Evolutionary conservation across 2,797 vertebrate genomes (phyloP), one percentile per base, ranked within the genome.

Genomic region (Melanotaenia trifasciata): DNA sequence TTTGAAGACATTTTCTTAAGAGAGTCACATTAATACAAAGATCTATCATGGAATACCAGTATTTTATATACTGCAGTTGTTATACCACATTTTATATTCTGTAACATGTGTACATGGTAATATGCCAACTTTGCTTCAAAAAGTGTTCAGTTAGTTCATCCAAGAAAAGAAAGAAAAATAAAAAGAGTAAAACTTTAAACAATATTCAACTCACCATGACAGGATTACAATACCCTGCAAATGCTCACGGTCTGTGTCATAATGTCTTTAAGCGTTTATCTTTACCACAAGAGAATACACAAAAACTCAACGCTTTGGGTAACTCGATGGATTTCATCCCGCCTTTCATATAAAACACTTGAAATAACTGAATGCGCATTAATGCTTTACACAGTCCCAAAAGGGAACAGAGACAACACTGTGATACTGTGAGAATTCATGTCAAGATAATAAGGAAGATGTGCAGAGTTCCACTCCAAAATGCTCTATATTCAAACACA

Each of bases 11-110:
- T 94, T 94, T 94, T 93, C 89, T 93, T 93, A 93, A 93, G 91
- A 93, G 92, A 94, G 87, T 92, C 92, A 94, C 93, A 94, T 92
- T 90, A 92, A 94, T 94, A 94, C 93, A 94, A 94, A 94, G 92
- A 92, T 91, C 92, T 93, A 93, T 94, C 86, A 93, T 93, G 90
- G 91, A 93, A 89, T 93, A 93, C 86, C 92, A 93, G 92, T 92
- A 92, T 90, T 88, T 91, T 91, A 93, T 92, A 91, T 92, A 92
- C 92, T 91, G 91, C 84, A 92, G 89, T 87, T 90, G 82, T 92
- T 93, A 93, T 93, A 93, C 89, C 93, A 93, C 92, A 93, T 91
- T 91, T 89, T 89, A 94, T 93, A 94, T 90, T 91, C 89, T 91
- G 90, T 90, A 93, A 93, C 91, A 93, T 93, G 91, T 92, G 91